Base-by-base conservation (phyloP, 2,113 vertebrate genomes). In the Varanus komodoensis region DNA sequence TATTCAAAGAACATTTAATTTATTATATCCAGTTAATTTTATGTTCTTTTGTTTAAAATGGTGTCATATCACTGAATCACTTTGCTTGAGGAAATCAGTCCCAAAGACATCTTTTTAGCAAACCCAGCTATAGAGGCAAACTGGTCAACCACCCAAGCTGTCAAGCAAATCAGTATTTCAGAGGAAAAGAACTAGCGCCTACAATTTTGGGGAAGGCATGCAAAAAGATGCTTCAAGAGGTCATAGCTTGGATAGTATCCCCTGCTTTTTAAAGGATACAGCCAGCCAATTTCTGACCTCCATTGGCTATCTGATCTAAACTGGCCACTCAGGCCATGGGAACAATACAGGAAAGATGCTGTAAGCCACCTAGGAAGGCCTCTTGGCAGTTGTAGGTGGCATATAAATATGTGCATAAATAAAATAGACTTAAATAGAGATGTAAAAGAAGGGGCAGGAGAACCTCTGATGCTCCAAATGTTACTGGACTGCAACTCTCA, bases 21-120 rank as follows among this genome's bases (percentile, higher is more conserved):
- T 96, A 94, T 87, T 94, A 89, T 94, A 96, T 96, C 96, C 92
- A 97, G 94, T 96, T 97, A 96, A 92, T 95, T 97, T 96, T 95
- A 97, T 97, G 97, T 97, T 98, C 97, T 96, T 97, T 98, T 97
- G 95, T 97, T 97, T 97, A 96, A 97, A 95, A 94, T 94, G 96
- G 96, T 96, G 94, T 97, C 96, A 94, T 96, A 97, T 96, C 96
- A 96, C 95, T 92, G 96, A 97, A 97, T 96, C 96, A 96, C 94
- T 96, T 95, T 74, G 64, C 32, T 15, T 67, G 38, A 48, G 32
- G 2, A 67, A 86, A 78, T 23, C 27, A 97, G 95, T 93, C 92
- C 81, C 95, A 96, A 97, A 97, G 97, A 97, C 97, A 97, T 94
- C 95, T 97, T 97, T 96, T 96, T 97, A 97, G 71, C 97, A 97